These are phyloP conservation scores for Hirundichthys speculiger DNA, from an alignment of 2,113 vertebrate genomes.

Conservation along the genomic window DNA sequence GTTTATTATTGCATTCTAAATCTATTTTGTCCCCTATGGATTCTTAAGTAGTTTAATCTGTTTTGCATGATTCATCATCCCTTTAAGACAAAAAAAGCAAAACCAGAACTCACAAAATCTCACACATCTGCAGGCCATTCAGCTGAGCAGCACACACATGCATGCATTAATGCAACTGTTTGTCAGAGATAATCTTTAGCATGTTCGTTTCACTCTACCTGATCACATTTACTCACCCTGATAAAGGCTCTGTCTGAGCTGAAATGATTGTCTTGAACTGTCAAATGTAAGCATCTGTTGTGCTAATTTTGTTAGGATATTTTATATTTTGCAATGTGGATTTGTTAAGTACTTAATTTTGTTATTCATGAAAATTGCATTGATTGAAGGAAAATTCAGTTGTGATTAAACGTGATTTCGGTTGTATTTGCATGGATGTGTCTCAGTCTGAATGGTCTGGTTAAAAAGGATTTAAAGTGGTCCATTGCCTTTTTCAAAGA, in stretches of 20 bases:
- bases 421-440: too few relatives aligned
- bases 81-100: constrained; percentile 1
- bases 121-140: constrained; percentile 5
- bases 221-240: background rate
- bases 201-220: background rate
- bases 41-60: constrained; percentile 61
- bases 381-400: too few relatives aligned
- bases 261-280: background rate
- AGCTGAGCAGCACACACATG: constrained; percentile 5
- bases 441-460: too few relatives aligned
- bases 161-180: background rate
- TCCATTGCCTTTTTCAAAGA: too few relatives aligned
- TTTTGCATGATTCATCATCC: constrained; percentile 60
- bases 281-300: background rate
- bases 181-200: background rate
- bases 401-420: too few relatives aligned
- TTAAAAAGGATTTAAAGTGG: too few relatives aligned
- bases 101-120: background rate
- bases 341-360: too few relatives aligned
- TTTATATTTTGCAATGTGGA: background rate
- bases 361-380: too few relatives aligned
- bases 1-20: constrained; percentile 67
- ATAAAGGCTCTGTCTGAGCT: background rate
- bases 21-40: constrained; percentile 57
- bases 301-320: background rate